Evolutionary conservation across 1,140 invertebrate species (phyloP), one percentile per base, ranked within the genome.

Genomic region (Belonocnema kinseyi): DNA sequence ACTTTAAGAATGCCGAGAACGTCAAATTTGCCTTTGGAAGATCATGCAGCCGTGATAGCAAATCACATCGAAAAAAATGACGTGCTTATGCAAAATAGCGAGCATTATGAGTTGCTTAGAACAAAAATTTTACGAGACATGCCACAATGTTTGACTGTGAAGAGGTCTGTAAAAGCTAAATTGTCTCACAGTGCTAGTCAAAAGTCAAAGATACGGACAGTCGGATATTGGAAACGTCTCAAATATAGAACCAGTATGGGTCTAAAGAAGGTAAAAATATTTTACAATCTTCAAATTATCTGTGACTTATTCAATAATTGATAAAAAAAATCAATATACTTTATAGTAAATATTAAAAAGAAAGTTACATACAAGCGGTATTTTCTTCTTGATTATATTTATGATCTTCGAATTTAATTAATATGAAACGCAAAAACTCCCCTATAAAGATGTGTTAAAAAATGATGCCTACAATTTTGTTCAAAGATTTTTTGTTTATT

Each of bases 91-190:
- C 92, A 94, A 80, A 91, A 94, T 83, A 92, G 92, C 84, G 92
- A 92, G 0, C 82, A 91, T 4, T 91, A 93, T 0, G 92, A 94
- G 79, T 91, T 93, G 80, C 83, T 93, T 17, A 90, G 94, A 80
- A 91, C 93, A 54, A 92, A 94, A 80, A 92, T 93, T 1, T 85
- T 95, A 56, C 90, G 92, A 75, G 93, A 94, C 56, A 92, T 95
- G 83, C 93, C 94, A 0, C 93, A 95, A 84, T 92, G 93, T 50
- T 86, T 95, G 72, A 93, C 93, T 5, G 91, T 94, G 72, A 95
- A 95, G 86, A 91, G 93, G 77, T 90, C 89, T 52, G 92, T 95
- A 0, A 93, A 93, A 80, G 91, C 90, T 21, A 94, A 93, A 83
- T 83, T 95, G n/a, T 90, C 92, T 0, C 91, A 91, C 3, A 93